Evolutionary conservation across 2,888 invertebrate species (phyloP).

Genomic region (Meteorus cinctellus): DNA sequence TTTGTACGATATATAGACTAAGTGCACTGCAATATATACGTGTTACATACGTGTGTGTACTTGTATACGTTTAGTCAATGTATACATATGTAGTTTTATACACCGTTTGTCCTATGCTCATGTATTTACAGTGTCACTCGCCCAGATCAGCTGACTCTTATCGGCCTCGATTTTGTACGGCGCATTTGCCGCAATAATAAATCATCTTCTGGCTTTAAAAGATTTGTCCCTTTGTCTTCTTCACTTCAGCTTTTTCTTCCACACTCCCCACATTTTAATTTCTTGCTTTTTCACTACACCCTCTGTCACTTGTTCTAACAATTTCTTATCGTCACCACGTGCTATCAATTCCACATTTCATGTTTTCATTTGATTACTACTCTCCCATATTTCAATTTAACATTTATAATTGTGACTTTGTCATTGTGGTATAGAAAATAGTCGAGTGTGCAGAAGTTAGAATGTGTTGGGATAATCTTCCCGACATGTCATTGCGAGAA

Average conservation of each 20-base stretch:
- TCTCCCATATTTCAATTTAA: too few species aligned
- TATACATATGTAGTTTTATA: background rate
- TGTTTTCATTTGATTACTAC: background rate
- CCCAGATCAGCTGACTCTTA: constrained; percentile 39
- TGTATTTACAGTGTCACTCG: constrained; percentile 36
- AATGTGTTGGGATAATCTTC: constrained; percentile 27
- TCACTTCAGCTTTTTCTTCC: background rate
- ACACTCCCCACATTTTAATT: background rate
- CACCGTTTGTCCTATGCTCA: background rate
- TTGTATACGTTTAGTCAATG: constrained; percentile 3
- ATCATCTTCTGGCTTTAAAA: constrained; percentile 17
- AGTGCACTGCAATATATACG: constrained; percentile 5
- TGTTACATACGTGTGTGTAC: constrained; percentile 10
- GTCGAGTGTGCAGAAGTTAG: constrained; percentile 20
- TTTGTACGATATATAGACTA: constrained; percentile 27
- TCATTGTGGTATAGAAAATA: background rate
- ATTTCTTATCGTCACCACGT: background rate
- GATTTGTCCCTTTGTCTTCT: constrained; percentile 2
- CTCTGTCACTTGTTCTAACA: constrained; percentile 12
- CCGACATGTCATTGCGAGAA: constrained; percentile 14
- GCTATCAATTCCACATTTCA: background rate
- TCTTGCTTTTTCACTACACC: background rate
- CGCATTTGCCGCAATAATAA: constrained; percentile 27
- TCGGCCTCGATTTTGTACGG: constrained; percentile 31
- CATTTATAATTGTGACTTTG: background rate